phyloP scores from a whole-genome alignment of 1,140 invertebrate species.

The Maniola jurtina region DNA sequence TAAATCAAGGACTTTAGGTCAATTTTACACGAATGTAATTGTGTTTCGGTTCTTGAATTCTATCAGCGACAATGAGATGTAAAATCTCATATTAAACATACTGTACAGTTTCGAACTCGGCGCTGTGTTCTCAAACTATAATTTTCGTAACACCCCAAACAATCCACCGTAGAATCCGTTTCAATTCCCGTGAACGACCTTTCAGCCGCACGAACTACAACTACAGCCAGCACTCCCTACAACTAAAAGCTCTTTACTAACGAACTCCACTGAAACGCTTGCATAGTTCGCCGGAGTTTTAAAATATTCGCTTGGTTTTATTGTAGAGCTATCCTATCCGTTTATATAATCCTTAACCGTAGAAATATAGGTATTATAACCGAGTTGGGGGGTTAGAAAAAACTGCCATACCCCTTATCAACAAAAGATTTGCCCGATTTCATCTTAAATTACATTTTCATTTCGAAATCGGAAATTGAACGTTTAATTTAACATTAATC shows the following conservation, averaged over 20 bases:
- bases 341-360: too few relatives aligned
- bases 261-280: constrained; percentile 31
- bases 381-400: too few relatives aligned
- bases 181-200: constrained; percentile 43
- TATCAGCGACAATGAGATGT: too few relatives aligned
- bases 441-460: too few relatives aligned
- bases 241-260: constrained; percentile 44
- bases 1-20: too few relatives aligned
- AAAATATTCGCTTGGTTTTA: constrained; percentile 13
- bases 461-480: too few relatives aligned
- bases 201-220: constrained; percentile 25
- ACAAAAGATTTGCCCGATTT: too few relatives aligned
- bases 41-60: neutral
- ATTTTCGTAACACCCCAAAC: constrained; percentile 33
- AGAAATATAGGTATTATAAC: too few relatives aligned
- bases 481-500: too few relatives aligned
- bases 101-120: constrained; percentile 12
- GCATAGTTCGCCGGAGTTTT: constrained; percentile 16
- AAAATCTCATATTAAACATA: too few relatives aligned
- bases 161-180: constrained; percentile 41
- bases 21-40: neutral
- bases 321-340: neutral
- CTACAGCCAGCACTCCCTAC: constrained; percentile 30
- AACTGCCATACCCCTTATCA: too few relatives aligned
- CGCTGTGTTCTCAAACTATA: constrained; percentile 17